Base-by-base conservation (phyloP, 1,140 invertebrate genomes). In the Apis cerana region DNA sequence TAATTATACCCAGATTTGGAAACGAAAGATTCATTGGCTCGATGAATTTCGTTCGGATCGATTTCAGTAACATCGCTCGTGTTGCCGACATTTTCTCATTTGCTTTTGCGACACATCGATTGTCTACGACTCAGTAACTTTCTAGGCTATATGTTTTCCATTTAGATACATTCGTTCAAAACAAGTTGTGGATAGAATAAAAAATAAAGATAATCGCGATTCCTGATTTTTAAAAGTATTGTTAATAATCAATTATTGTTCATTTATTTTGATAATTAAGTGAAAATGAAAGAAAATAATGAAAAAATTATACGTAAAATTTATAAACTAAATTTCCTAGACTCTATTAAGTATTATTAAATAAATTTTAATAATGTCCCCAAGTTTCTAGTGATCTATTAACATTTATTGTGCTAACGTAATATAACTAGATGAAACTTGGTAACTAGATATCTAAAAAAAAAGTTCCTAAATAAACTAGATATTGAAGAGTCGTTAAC, bases 121-220 rank as follows among this genome's bases (percentile, higher is more conserved):
- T 87, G 88, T 89, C 88, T 85, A 89, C 88, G 88, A 76, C 64
- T 77, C 76, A 74, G 65, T 89, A 86, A 80, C 77, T 89, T 89
- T 89, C 80, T 89, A 88, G 88, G 88, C 84, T 89, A 80, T 75
- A 68, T 64, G 75, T 89, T 88, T 89, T 81, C 88, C 85, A 88
- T 65, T 83, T 59, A 58, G 59, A 17, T 82, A 74, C 48, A 62
- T 50, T 61, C 33, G 27, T 17, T 15, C 9, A 21, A n/a, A 17
- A 33, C 2, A 10, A 43, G 12, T 68, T 7, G 11, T 15, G 21
- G 2, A 43, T 13, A 19, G n/a, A n/a, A 52, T 1, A 70, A 52
- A 17, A 70, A 17, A 21, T 62, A 0, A 27, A 27, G 23, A 27
- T 17, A 23, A 27, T 13, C 8, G 1, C 2, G 13, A 23, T 62